phyloP scores from a whole-genome alignment of 2,113 vertebrate genomes.

The Etia nguti region DNA sequence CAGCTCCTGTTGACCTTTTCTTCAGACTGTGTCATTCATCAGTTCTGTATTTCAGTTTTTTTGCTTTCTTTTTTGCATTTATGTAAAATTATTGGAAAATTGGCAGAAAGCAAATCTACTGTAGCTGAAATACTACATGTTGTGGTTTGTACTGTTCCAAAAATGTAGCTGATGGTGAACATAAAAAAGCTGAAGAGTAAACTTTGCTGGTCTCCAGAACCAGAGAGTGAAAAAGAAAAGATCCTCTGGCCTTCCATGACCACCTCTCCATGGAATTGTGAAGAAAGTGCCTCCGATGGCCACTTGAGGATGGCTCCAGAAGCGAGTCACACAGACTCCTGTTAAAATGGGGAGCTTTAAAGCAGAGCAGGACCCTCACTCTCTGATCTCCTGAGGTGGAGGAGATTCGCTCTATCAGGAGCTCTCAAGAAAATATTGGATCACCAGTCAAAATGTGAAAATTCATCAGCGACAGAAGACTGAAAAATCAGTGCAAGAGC shows the following conservation, averaged over 20 bases:
- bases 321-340: neutral
- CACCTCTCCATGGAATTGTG: neutral
- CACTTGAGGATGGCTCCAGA: neutral
- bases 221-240: neutral
- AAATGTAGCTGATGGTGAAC: neutral
- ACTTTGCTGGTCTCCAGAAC: neutral
- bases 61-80: neutral
- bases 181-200: neutral
- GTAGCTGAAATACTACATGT: neutral
- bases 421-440: neutral
- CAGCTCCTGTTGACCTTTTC: neutral
- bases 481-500: neutral
- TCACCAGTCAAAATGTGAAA: neutral
- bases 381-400: neutral
- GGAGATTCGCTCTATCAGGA: neutral
- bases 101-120: neutral
- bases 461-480: neutral
- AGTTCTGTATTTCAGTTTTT: neutral
- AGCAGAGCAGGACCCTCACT: neutral
- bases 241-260: neutral
- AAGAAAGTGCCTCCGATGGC: neutral
- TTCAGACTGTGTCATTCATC: neutral
- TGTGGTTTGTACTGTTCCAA: neutral
- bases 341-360: neutral
- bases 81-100: neutral